Conservation (phyloP, 2,797 vertebrate species). For the Hydrophis major region DNA sequence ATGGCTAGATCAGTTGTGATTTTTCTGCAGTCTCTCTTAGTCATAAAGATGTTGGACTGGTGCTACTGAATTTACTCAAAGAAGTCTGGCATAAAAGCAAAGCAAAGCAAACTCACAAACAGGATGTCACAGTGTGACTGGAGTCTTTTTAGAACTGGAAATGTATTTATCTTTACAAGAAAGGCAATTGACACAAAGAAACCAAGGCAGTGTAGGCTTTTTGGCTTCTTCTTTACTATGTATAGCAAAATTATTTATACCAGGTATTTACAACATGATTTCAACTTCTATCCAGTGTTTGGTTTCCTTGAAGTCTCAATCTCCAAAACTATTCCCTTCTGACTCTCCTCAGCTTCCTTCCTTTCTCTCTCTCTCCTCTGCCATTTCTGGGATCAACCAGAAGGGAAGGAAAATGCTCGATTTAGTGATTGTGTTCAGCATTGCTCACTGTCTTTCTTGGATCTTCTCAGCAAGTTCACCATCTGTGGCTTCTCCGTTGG, state of each 20-base stretch:
- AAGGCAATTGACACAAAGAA: neutral
- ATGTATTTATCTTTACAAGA: neutral
- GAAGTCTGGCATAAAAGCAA: neutral
- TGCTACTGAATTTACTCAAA: neutral
- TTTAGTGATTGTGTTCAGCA: neutral
- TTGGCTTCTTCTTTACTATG: neutral
- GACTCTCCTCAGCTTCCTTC: neutral
- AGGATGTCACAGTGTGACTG: neutral
- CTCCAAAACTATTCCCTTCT: neutral
- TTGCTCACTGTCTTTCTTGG: neutral
- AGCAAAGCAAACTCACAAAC: neutral
- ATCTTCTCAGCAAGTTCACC: neutral
- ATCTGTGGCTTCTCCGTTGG: neutral
- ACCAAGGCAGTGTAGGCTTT: neutral
- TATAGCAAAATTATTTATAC: neutral
- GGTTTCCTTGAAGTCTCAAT: neutral
- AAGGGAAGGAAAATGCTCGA: neutral
- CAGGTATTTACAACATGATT: neutral
- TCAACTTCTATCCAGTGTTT: neutral
- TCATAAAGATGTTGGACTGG: neutral
- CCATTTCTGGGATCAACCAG: neutral
- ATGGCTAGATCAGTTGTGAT: neutral
- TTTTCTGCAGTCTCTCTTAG: neutral
- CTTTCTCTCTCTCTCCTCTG: neutral
- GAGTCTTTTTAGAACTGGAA: neutral